Evolutionary conservation across 2,888 invertebrate species (phyloP).

Genomic region (Folsomia candida): DNA sequence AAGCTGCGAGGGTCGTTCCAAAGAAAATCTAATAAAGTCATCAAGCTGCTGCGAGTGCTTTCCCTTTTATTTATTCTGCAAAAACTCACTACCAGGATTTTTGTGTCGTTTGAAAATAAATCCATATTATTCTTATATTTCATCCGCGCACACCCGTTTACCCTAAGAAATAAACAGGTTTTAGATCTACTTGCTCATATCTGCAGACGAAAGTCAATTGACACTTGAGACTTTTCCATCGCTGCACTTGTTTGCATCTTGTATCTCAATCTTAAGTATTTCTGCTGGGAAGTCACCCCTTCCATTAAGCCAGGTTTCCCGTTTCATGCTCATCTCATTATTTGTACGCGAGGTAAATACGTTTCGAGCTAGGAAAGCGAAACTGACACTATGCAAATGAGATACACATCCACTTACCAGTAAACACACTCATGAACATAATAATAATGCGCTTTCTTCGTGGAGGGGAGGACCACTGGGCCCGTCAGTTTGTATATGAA

Average conservation of each 20-base stretch:
- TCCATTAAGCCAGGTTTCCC: too few relatives aligned
- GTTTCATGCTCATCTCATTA: background rate
- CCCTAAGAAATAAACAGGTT: too few relatives aligned
- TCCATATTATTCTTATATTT: too few relatives aligned
- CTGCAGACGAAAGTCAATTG: too few relatives aligned
- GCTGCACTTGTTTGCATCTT: too few relatives aligned
- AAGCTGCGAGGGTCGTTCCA: background rate
- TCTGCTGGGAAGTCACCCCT: too few relatives aligned
- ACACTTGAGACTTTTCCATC: too few relatives aligned
- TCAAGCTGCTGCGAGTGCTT: slow-evolving; percentile 5
- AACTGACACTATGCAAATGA: background rate
- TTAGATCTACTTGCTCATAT: too few relatives aligned
- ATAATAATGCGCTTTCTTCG: background rate
- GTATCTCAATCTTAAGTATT: too few relatives aligned
- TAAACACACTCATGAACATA: background rate
- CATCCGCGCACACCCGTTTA: background rate
- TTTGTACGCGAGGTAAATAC: background rate
- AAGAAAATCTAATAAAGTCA: slow-evolving; percentile 34
- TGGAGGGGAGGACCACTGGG: background rate
- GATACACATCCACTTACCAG: background rate
- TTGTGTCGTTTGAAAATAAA: too few relatives aligned
- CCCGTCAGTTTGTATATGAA: too few relatives aligned
- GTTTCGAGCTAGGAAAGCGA: background rate
- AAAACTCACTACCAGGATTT: background rate
- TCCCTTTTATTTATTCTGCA: slow-evolving; percentile 1